A percentile compares a stretch with the other conserved stretches of the same genome.
phyloP scores from a whole-genome alignment of 2,888 invertebrate genomes.

The Drosophila greeni region DNA sequence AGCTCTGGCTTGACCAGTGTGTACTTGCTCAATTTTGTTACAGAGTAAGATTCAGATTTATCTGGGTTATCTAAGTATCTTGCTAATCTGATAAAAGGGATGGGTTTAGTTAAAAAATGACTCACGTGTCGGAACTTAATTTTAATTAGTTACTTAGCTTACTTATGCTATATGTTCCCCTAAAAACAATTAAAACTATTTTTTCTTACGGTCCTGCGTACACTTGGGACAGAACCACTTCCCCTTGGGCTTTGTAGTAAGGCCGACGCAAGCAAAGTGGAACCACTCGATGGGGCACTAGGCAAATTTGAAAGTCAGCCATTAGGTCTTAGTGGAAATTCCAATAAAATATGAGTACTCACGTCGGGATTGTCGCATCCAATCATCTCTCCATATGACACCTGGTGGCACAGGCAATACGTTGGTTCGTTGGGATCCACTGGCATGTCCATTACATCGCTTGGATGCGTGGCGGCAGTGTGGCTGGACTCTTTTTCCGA shows the following conservation, averaged over 20 bases:
- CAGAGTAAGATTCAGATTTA: no score
- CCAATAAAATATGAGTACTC: conserved; percentile 23
- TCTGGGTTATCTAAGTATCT: no score
- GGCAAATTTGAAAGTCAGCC: neutral
- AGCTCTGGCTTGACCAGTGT: neutral
- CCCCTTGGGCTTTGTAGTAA: conserved; percentile 92
- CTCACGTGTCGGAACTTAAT: conserved; percentile 28
- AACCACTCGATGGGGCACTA: conserved; percentile 94
- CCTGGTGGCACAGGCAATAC: conserved; percentile 98
- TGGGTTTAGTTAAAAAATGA: neutral
- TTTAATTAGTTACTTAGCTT: conserved; percentile 32
- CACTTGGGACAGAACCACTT: conserved; percentile 98
- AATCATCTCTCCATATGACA: conserved; percentile 96
- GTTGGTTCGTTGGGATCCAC: conserved; percentile 99
- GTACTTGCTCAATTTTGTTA: neutral
- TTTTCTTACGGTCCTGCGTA: conserved; percentile 88
- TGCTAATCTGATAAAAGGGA: no score
- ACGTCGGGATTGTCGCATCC: conserved; percentile 93
- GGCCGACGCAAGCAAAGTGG: conserved; percentile 93
- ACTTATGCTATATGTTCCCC: conserved; percentile 16
- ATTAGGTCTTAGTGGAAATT: neutral
- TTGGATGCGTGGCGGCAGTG: conserved; percentile 84
- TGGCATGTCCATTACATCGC: conserved; percentile 94
- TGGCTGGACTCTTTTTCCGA: conserved; percentile 80
- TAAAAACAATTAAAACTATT: conserved; percentile 80